Evolutionary conservation across 2,797 vertebrate species (phyloP), one percentile per base, ranked within the genome.

Genomic region (Hypotaenidia okinawae): DNA sequence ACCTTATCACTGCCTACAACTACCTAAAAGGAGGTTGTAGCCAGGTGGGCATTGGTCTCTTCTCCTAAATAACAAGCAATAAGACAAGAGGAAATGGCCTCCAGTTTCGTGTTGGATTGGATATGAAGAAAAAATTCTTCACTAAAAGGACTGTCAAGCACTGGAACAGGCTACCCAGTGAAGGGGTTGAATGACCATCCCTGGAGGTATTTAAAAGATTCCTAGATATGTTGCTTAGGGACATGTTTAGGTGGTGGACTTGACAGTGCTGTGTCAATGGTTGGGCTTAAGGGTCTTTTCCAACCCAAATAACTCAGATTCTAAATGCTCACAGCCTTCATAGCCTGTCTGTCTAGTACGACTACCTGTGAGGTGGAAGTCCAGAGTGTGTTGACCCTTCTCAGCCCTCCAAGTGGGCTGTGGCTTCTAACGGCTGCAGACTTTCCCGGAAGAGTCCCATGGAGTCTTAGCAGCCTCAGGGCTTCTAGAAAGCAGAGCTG

Each of bases 311-410:
- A 11, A 61, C 63, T 84, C 37, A 62, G 37, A 62, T 47, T 92
- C 52, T 39, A 75, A 94, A 72, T 1, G 2, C 37, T 54, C 28
- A 25, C 18, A 87, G 37, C 27, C 49, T 58, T n/a, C 9, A 10
- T 18, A 83, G 17, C 35, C 59, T 66, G 64, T 33, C 25, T 55
- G 13, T 68, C 55, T 8, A 54, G 28, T 78, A 51, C 0, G 11
- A 37, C 39, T 72, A 27, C 13, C 32, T 3, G 1, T 13, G 21
- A 57, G 43, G 15, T 27, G 68, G 63, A 89, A 69, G 41, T 28
- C 47, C 3, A 3, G 19, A 91, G 2, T 1, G 0, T 21, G 13
- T 7, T 41, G 1, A 1, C 4, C 23, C 5, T 73, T 73, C 27
- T 55, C 6, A 2, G 27, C 16, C 13, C 55, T 62, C 69, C 3